Percentiles rank a stretch among this genome's conserved stretches.
phyloP scores from a whole-genome alignment of 2,797 vertebrate genomes.

The Onychomys arenicola region DNA sequence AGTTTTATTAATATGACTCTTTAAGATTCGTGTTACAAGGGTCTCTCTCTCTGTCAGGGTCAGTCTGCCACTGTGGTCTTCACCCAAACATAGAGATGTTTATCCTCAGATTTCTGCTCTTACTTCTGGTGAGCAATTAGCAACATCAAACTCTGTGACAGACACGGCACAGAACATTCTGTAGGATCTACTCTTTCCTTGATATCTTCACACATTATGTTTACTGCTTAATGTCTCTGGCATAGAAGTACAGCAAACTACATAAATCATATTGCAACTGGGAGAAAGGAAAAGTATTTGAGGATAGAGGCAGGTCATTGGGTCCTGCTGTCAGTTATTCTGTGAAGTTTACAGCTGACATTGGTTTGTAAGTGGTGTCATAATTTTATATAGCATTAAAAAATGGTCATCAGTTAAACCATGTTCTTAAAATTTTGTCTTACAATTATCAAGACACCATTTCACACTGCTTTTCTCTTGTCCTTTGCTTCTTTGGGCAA shows the following conservation, averaged over 20 bases:
- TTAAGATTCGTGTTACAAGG: too few relatives aligned
- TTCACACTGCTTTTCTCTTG: slow-evolving; percentile 16
- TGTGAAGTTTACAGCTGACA: not conserved
- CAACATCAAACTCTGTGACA: not conserved
- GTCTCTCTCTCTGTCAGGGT: not conserved
- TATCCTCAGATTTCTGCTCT: not conserved
- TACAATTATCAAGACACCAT: not conserved
- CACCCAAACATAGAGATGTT: not conserved
- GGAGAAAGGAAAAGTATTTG: not conserved
- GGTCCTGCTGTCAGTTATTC: not conserved
- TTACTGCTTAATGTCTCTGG: not conserved
- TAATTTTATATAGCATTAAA: not conserved
- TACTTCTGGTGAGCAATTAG: not conserved
- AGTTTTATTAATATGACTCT: too few relatives aligned
- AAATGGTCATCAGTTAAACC: not conserved
- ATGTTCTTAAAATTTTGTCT: slow-evolving; percentile 29
- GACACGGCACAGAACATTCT: not conserved
- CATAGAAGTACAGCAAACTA: not conserved
- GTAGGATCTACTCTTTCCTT: not conserved
- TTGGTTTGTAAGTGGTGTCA: not conserved
- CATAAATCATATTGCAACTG: not conserved
- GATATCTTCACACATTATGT: not conserved
- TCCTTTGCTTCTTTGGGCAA: slow-evolving; percentile 8
- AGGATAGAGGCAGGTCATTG: not conserved
- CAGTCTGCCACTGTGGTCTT: not conserved